Conservation (phyloP, 1,140 invertebrate genomes). For the Archivesica marissinica region DNA sequence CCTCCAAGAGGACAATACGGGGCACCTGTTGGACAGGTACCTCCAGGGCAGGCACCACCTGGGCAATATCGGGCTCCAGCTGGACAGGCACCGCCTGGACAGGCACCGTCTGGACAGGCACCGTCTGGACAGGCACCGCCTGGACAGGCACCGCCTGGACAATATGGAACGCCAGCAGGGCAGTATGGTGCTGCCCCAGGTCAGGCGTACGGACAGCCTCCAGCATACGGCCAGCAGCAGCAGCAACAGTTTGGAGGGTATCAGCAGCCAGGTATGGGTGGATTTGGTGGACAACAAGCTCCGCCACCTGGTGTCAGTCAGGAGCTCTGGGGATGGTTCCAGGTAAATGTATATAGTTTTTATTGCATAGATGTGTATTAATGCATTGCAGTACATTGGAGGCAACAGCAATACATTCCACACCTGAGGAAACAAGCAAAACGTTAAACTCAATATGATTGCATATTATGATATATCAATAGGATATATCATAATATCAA, state of each 20-base stretch:
- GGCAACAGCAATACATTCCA: too few relatives aligned
- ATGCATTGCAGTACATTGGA: too few relatives aligned
- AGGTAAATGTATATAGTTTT: too few relatives aligned
- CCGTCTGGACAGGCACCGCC: slow-evolving; percentile 26
- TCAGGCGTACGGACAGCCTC: slow-evolving; percentile 59
- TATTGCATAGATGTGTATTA: too few relatives aligned
- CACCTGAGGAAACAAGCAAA: too few relatives aligned
- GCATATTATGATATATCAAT: too few relatives aligned
- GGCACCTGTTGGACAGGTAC: slow-evolving; percentile 1
- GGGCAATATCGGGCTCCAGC: slow-evolving; percentile 34
- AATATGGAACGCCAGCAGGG: slow-evolving; percentile 55
- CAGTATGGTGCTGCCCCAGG: slow-evolving; percentile 35
- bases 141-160: not conserved
- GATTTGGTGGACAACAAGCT: slow-evolving; percentile 40
- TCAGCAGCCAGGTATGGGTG: slow-evolving; percentile 32
- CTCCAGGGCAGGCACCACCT: slow-evolving; percentile 25
- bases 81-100: too few relatives aligned
- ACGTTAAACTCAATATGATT: too few relatives aligned
- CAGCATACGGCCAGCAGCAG: slow-evolving; percentile 43
- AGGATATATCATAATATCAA: too few relatives aligned
- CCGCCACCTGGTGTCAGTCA: slow-evolving; percentile 46
- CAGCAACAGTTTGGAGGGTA: slow-evolving; percentile 20
- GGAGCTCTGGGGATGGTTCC: slow-evolving; percentile 60
- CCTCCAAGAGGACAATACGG: slow-evolving; percentile 49
- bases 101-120: slow-evolving; percentile 3